These are phyloP conservation scores for Brachyistius frenatus DNA, from an alignment of 2,113 vertebrate species.

Conservation along the genomic window DNA sequence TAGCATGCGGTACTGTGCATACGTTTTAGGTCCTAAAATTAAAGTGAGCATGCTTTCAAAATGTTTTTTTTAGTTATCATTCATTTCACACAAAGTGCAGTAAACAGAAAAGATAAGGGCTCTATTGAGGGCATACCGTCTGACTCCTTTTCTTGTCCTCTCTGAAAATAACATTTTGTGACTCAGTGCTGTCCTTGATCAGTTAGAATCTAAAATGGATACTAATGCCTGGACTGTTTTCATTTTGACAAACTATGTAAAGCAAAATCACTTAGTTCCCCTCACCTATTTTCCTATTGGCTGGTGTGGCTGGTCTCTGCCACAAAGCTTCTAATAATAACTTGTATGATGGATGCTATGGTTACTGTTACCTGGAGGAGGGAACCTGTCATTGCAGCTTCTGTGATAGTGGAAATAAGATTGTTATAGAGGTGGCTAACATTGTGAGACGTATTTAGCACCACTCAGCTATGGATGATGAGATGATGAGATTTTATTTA, in stretches of 20 bases:
- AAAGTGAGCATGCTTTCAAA: no score
- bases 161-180: no score
- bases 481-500: constrained; percentile 32
- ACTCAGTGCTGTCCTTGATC: not conserved
- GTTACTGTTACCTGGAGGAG: constrained; percentile 76
- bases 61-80: no score
- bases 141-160: no score
- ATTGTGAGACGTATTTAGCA: constrained; percentile 56
- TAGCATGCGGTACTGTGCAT: no score
- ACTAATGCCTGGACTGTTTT: not conserved
- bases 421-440: constrained; percentile 24
- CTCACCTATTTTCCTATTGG: constrained; percentile 26
- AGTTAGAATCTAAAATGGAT: not conserved
- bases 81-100: no score
- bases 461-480: constrained; percentile 32
- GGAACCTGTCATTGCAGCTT: constrained; percentile 53
- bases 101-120: no score
- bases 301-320: constrained; percentile 47
- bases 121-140: no score
- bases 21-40: no score
- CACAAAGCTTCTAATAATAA: constrained; percentile 78
- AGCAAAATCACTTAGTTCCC: constrained; percentile 22
- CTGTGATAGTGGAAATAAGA: constrained; percentile 46
- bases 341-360: constrained; percentile 74
- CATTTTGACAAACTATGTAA: not conserved